Evolutionary conservation across 2,113 vertebrate genomes (phyloP).

Genomic region (Mormyrus lacerda): DNA sequence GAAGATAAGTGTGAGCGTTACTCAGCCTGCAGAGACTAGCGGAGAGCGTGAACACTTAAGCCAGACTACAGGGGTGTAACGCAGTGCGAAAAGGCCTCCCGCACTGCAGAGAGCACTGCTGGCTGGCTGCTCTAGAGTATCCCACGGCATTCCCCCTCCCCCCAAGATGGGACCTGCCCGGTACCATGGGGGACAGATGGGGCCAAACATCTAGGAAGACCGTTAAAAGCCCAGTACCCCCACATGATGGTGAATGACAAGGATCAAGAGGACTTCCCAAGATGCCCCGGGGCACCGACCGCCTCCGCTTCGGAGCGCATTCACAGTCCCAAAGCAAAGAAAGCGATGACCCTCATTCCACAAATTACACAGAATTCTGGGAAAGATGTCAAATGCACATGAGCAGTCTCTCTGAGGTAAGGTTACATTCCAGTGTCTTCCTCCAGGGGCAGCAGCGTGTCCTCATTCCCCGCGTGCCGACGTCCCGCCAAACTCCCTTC

Average conservation of each 20-base stretch:
- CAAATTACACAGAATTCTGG: constrained; percentile 5
- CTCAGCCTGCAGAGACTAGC: neutral
- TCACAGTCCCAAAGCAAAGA: neutral
- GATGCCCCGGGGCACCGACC: neutral
- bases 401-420: constrained; percentile 9
- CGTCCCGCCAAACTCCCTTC: neutral
- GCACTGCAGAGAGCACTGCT: neutral
- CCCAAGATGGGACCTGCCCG: neutral
- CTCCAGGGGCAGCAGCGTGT: neutral
- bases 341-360: neutral
- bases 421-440: neutral
- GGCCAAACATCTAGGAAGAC: neutral
- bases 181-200: neutral
- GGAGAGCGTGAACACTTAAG: neutral
- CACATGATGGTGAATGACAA: neutral
- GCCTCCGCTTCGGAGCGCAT: neutral
- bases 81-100: neutral
- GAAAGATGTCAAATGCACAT: neutral
- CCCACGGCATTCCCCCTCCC: neutral
- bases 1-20: neutral
- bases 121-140: neutral
- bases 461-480: neutral
- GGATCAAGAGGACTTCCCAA: neutral
- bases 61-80: neutral
- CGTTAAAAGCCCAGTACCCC: neutral